phyloP scores from a whole-genome alignment of 2,797 vertebrate genomes.

The Myripristis jacobus region DNA sequence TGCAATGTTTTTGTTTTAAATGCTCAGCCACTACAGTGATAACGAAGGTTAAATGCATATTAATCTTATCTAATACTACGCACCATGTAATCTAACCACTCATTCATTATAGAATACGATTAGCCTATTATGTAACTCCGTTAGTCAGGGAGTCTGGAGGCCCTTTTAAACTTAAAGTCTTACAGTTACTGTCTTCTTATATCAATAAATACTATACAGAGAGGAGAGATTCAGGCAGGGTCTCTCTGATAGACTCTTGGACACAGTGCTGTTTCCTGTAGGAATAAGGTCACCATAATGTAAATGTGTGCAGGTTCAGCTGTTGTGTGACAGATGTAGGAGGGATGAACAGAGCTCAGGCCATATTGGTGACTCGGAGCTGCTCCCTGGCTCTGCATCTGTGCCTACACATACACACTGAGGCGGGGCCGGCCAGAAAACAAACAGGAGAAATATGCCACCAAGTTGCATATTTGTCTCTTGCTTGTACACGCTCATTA shows the following conservation, averaged over 20 bases:
- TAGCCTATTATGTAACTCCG: conserved; percentile 36
- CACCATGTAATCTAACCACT: conserved; percentile 46
- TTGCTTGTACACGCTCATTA: background rate
- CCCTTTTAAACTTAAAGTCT: conserved; percentile 6
- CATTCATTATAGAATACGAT: conserved; percentile 30
- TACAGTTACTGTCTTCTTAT: conserved; percentile 18
- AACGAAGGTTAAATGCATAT: background rate
- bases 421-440: conserved; percentile 50
- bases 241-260: background rate
- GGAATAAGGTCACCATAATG: conserved; percentile 33
- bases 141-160: conserved; percentile 23
- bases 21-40: background rate
- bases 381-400: conserved; percentile 23
- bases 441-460: conserved; percentile 47
- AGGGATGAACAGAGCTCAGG: conserved; percentile 60
- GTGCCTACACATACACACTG: conserved; percentile 30
- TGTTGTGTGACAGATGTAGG: conserved; percentile 50
- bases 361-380: conserved; percentile 39
- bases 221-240: background rate
- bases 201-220: background rate
- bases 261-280: background rate
- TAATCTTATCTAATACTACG: conserved; percentile 15
- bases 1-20: background rate
- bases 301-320: conserved; percentile 25
- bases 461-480: background rate